Evolutionary conservation across 2,888 invertebrate species (phyloP).

Genomic region (Cheilosia impressa): DNA sequence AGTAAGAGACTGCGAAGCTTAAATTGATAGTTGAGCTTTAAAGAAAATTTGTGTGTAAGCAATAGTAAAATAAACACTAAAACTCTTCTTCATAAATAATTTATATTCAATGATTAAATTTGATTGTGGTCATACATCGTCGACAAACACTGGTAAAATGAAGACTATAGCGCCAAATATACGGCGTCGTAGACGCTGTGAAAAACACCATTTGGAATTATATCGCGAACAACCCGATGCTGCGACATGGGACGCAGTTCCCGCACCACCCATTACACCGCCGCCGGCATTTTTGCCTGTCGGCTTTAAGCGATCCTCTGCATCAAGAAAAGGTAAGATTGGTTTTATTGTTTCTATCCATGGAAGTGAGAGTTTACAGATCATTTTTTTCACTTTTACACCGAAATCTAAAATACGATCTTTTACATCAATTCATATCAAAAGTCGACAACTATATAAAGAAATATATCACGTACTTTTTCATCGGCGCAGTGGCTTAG

Average conservation of each 20-base stretch:
- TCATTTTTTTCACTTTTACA: too few relatives aligned
- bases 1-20: slow-evolving; percentile 44
- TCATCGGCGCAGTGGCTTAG: too few relatives aligned
- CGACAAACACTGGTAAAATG: slow-evolving; percentile 83
- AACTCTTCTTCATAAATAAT: slow-evolving; percentile 1
- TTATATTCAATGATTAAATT: slow-evolving; percentile 59
- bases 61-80: slow-evolving; percentile 18
- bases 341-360: background rate
- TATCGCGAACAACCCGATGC: slow-evolving; percentile 83
- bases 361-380: background rate
- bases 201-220: slow-evolving; percentile 85
- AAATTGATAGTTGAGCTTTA: slow-evolving; percentile 1
- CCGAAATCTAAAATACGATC: too few relatives aligned
- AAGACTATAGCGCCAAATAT: slow-evolving; percentile 88
- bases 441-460: too few relatives aligned
- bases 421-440: too few relatives aligned
- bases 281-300: slow-evolving; percentile 88
- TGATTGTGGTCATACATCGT: slow-evolving; percentile 68
- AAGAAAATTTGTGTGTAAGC: slow-evolving; percentile 16
- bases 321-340: slow-evolving; percentile 79
- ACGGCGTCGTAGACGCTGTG: slow-evolving; percentile 86
- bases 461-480: too few relatives aligned
- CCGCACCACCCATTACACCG: slow-evolving; percentile 87
- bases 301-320: slow-evolving; percentile 84
- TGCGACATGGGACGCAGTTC: slow-evolving; percentile 85